Evolutionary conservation across 1,140 invertebrate species (phyloP).

Genomic region (Platorchestia sp.): DNA sequence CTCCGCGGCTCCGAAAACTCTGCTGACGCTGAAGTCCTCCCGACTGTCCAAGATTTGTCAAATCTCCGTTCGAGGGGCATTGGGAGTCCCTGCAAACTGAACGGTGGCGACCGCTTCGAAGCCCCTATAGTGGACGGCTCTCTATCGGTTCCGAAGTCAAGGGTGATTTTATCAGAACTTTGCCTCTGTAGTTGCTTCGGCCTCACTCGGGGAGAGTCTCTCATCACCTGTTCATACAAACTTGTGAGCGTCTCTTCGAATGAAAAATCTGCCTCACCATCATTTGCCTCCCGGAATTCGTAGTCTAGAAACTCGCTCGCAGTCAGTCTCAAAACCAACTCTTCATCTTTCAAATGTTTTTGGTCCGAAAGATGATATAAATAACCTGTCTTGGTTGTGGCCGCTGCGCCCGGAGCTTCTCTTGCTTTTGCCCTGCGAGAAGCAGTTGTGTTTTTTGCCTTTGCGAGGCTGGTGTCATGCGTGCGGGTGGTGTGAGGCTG

Average conservation of each 20-base stretch:
- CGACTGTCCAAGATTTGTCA: background rate
- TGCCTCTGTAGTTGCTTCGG: background rate
- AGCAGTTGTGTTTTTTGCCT: background rate
- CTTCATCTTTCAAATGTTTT: background rate
- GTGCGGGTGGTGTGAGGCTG: constrained; percentile 61
- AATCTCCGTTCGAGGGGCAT: background rate
- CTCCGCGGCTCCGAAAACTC: background rate
- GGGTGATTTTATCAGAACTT: background rate
- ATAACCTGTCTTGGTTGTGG: background rate
- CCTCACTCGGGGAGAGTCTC: background rate
- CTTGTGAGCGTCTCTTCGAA: background rate
- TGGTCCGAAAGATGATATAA: background rate
- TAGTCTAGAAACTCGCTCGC: background rate
- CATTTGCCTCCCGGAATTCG: background rate
- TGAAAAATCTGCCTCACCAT: background rate
- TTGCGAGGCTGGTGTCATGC: constrained; percentile 59
- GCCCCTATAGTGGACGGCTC: background rate
- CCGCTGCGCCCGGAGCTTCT: background rate
- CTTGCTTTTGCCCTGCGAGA: background rate
- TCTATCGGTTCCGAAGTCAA: background rate
- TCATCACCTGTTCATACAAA: background rate
- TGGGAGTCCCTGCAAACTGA: background rate
- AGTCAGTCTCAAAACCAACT: background rate
- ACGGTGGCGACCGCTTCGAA: background rate
- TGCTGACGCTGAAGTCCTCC: constrained; percentile 3